Base-by-base conservation (phyloP, 2,888 invertebrate species). In the Torymus auratus region DNA sequence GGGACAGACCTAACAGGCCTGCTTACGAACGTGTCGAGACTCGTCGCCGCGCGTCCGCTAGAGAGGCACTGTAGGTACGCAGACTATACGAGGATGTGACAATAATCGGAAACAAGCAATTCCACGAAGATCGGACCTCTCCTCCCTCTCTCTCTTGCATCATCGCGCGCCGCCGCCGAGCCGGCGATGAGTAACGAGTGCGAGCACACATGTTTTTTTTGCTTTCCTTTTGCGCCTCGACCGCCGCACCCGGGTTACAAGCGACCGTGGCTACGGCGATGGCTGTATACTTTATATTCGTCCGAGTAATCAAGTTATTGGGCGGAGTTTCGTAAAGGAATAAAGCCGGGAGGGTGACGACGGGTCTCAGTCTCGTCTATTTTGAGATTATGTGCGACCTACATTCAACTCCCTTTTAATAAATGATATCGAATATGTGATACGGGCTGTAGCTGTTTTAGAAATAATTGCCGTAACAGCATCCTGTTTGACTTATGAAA, bases 31-130 rank as follows among this genome's bases (percentile, higher is more conserved):
- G 76, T 82, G 79, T 80, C 15, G 60, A 17, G 72, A 82, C 79
- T 76, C 17, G 82, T 70, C 55, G 20, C 7, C 52, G 7, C 41
- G 41, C 41, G 41, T 41, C 41, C 7, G 41, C 50, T 15, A 41
- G 60, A n/a, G 17, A 17, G 50, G 10, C 23, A n/a, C 2, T 11
- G 10, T 11, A 60, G 10, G 12, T 13, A n/a, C 20, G 41, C 41
- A 41, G 41, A 41, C 28, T 28, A 7, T 73, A 23, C 56, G 62
- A 13, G 74, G 61, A 72, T 76, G 79, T 77, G 82, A 80, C 82
- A 77, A 82, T 82, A 77, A 80, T 79, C 77, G 77, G 69, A 76
- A 81, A 79, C 69, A 68, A 76, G 81, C 78, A 56, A 78, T 82
- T 77, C 82, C 56, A 64, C 50, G 80, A 82, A 82, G 69, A 80